Evolutionary conservation across 2,888 invertebrate genomes (phyloP).

Genomic region (Carterocephalus palaemon): DNA sequence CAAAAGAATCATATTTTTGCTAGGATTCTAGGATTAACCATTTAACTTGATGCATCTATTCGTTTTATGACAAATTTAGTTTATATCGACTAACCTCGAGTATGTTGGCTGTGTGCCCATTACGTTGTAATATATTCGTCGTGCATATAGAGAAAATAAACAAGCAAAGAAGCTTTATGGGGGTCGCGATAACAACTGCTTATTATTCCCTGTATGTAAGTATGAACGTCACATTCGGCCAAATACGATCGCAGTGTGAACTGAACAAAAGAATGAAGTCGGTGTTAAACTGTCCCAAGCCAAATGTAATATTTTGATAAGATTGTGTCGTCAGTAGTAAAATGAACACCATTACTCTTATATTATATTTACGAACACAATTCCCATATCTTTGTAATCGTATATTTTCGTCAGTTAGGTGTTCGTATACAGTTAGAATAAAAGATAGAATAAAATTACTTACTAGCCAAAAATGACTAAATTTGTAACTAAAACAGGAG

Average conservation of each 20-base stretch:
- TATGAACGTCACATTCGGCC: not conserved
- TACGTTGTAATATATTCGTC: constrained; percentile 8
- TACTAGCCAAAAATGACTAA: too few species aligned
- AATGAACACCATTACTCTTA: not conserved
- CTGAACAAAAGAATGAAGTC: not conserved
- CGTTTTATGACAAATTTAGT: constrained; percentile 14
- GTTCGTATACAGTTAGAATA: too few species aligned
- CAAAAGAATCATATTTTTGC: too few species aligned
- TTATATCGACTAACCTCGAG: constrained; percentile 11
- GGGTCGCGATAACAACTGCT: not conserved
- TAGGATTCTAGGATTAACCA: constrained; percentile 1
- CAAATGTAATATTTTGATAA: constrained; percentile 4
- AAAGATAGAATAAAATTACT: too few species aligned
- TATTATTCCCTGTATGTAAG: not conserved
- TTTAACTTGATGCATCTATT: constrained; percentile 7
- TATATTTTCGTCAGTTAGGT: too few species aligned
- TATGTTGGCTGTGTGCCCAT: constrained; percentile 9
- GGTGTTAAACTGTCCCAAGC: not conserved
- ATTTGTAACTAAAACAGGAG: too few species aligned
- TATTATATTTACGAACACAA: too few species aligned
- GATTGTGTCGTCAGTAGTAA: constrained; percentile 13
- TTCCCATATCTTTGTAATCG: too few species aligned
- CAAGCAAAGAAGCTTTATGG: constrained; percentile 10
- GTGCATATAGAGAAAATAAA: constrained; percentile 5
- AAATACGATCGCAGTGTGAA: not conserved